A percentile compares a stretch with the other conserved stretches of the same genome.
These are phyloP conservation scores for Physocephala rufipes DNA, from an alignment of 2,888 invertebrate species.

Conservation along the genomic window DNA sequence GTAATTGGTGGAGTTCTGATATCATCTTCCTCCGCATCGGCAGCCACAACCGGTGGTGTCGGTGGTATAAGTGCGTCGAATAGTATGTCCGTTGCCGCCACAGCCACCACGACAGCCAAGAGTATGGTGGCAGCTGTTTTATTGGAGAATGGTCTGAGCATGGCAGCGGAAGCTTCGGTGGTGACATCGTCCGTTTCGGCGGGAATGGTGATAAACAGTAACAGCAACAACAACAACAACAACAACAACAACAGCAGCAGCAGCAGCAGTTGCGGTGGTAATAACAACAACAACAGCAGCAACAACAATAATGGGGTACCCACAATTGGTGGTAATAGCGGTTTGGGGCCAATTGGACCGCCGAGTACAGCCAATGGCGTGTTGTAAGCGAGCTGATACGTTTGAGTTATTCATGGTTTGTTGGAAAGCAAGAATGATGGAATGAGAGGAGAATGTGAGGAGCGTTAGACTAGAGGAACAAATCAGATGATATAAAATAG, in stretches of 20 bases:
- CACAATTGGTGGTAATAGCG: slow-evolving; percentile 53
- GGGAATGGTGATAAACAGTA: slow-evolving; percentile 41
- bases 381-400: slow-evolving; percentile 54
- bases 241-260: slow-evolving; percentile 46
- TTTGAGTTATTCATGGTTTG: too few relatives aligned
- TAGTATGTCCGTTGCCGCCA: slow-evolving; percentile 38
- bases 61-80: slow-evolving; percentile 13
- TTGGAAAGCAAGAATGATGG: slow-evolving; percentile 12
- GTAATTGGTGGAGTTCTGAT: slow-evolving; percentile 31
- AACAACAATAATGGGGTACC: slow-evolving; percentile 48
- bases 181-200: slow-evolving; percentile 42
- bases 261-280: slow-evolving; percentile 50
- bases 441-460: slow-evolving; percentile 4
- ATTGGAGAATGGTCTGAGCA: slow-evolving; percentile 46
- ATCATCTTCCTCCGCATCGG: slow-evolving; percentile 35
- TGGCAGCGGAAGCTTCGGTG: slow-evolving; percentile 43
- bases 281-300: slow-evolving; percentile 48
- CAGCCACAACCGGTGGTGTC: slow-evolving; percentile 36
- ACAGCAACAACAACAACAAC: slow-evolving; percentile 47
- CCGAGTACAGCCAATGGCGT: slow-evolving; percentile 64
- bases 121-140: slow-evolving; percentile 39
- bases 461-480: neutral
- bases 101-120: slow-evolving; percentile 41
- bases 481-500: too few relatives aligned
- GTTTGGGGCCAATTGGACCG: slow-evolving; percentile 65